A percentile compares a stretch with the other conserved stretches of the same genome.
Evolutionary conservation across 2,888 invertebrate genomes (phyloP).

Genomic region (Eutolmus rufibarbis): DNA sequence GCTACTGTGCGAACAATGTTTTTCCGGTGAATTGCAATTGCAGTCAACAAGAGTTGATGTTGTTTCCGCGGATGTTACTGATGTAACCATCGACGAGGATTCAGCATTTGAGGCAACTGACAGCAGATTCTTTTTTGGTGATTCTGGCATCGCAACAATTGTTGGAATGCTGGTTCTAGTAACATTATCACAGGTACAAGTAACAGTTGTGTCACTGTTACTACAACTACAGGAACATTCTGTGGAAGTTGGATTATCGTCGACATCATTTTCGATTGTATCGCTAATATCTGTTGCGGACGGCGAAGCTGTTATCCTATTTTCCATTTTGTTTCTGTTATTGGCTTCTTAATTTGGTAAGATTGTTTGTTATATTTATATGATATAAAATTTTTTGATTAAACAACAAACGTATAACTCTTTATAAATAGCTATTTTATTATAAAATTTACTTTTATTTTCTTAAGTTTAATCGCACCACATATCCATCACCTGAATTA

Average conservation of each 20-base stretch:
- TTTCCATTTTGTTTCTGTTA: conserved; percentile 38
- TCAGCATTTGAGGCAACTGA: conserved; percentile 1
- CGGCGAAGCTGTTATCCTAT: conserved; percentile 49
- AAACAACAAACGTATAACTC: conserved; percentile 18
- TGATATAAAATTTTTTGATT: conserved; percentile 31
- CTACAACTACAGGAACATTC: conserved; percentile 50
- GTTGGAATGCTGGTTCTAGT: conserved; percentile 48
- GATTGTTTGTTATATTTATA: conserved; percentile 14
- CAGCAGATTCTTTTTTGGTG: neutral
- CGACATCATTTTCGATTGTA: conserved; percentile 43
- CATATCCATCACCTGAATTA: neutral
- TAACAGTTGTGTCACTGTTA: conserved; percentile 50
- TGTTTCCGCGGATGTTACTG: conserved; percentile 20
- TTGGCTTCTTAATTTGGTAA: neutral
- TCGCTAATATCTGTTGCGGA: conserved; percentile 53
- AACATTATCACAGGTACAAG: conserved; percentile 50
- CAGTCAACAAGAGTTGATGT: conserved; percentile 4
- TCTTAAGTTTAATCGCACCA: neutral
- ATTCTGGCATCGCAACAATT: neutral
- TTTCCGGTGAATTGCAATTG: conserved; percentile 7
- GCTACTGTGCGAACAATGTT: neutral
- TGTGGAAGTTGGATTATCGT: conserved; percentile 45
- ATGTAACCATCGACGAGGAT: conserved; percentile 15
- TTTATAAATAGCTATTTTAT: conserved; percentile 19
- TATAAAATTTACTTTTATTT: conserved; percentile 21